A percentile compares a stretch with the other conserved stretches of the same genome.
Evolutionary conservation across 2,888 invertebrate species (phyloP).

Genomic region (Lycaena phlaeas): DNA sequence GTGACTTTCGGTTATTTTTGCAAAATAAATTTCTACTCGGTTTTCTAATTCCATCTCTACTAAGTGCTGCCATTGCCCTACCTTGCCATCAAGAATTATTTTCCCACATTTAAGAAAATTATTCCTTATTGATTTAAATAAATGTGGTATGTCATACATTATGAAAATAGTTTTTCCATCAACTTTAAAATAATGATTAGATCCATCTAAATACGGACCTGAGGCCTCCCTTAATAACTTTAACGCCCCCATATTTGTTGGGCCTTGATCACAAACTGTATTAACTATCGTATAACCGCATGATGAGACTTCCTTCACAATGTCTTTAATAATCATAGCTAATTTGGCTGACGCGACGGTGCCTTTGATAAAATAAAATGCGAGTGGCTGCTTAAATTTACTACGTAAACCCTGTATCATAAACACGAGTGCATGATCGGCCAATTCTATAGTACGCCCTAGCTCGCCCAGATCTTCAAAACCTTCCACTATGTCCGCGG

Average conservation of each 20-base stretch:
- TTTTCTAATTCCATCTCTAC: too few relatives aligned
- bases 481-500: constrained; percentile 17
- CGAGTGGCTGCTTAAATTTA: constrained; percentile 21
- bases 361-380: constrained; percentile 21
- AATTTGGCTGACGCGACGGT: constrained; percentile 15
- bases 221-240: neutral
- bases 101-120: constrained; percentile 6
- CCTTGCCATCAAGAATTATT: constrained; percentile 1
- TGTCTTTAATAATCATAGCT: constrained; percentile 12
- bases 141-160: constrained; percentile 6
- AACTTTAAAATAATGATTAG: neutral
- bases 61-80: constrained; percentile 4
- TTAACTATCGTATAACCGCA: constrained; percentile 9
- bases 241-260: constrained; percentile 15
- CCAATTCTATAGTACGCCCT: constrained; percentile 11
- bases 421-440: constrained; percentile 19
- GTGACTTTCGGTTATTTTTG: too few relatives aligned
- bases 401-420: constrained; percentile 19
- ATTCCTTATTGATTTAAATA: constrained; percentile 8
- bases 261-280: constrained; percentile 20
- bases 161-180: constrained; percentile 2
- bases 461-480: constrained; percentile 14
- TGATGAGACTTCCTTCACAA: constrained; percentile 8
- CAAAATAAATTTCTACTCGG: too few relatives aligned
- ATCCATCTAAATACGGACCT: neutral